Conservation (phyloP, 2,888 invertebrate species). For the Nematopogon swammerdamellus region DNA sequence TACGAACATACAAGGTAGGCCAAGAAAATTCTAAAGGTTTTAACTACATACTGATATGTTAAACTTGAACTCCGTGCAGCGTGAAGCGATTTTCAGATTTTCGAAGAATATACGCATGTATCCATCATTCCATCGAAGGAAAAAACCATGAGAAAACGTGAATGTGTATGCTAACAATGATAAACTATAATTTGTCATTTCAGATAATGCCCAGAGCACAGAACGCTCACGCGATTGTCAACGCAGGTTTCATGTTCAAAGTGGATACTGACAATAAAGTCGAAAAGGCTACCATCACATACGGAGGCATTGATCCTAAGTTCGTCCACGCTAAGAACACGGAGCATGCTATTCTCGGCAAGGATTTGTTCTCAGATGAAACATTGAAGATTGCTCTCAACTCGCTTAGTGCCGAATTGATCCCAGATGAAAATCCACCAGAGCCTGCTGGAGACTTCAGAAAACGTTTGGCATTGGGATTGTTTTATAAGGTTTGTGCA, state of each 20-base stretch:
- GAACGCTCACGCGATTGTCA: conserved; percentile 74
- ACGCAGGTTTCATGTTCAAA: conserved; percentile 69
- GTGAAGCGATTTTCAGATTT: neutral
- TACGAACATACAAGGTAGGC: conserved; percentile 41
- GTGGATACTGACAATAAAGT: conserved; percentile 37
- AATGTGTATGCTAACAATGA: no score
- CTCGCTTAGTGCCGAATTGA: conserved; percentile 56
- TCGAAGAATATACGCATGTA: neutral
- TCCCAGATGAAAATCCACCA: conserved; percentile 60
- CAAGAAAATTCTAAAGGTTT: no score
- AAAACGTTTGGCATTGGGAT: conserved; percentile 64
- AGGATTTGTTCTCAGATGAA: conserved; percentile 32
- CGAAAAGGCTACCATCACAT: conserved; percentile 56
- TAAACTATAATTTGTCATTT: no score
- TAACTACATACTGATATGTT: no score
- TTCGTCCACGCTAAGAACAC: conserved; percentile 57
- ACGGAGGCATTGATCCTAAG: conserved; percentile 58
- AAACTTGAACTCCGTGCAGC: no score
- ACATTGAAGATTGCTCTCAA: conserved; percentile 47
- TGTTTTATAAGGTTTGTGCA: conserved; percentile 73
- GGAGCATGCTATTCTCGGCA: conserved; percentile 45
- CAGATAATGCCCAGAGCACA: conserved; percentile 74
- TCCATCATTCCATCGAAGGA: neutral
- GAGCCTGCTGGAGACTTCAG: conserved; percentile 69
- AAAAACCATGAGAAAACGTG: no score